These are phyloP conservation scores for Drosophila histrio DNA, from an alignment of 2,888 invertebrate species.

Conservation along the genomic window DNA sequence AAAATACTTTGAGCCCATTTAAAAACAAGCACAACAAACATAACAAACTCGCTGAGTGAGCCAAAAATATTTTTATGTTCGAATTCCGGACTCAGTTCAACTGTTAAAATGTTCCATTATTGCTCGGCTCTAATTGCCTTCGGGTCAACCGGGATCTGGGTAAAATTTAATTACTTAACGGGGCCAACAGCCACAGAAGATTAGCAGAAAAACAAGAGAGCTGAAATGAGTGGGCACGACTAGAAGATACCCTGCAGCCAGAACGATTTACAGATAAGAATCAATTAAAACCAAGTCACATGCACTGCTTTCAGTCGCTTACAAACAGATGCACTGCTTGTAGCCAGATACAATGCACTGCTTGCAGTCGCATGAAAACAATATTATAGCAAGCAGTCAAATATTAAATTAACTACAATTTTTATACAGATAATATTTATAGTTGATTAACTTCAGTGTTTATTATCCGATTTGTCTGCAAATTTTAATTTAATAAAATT, in stretches of 20 bases:
- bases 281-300: too few relatives aligned
- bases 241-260: background rate
- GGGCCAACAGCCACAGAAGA: slow-evolving; percentile 2
- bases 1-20: background rate
- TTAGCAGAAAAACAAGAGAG: slow-evolving; percentile 1
- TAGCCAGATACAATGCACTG: too few relatives aligned
- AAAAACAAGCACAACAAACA: background rate
- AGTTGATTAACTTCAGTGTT: too few relatives aligned
- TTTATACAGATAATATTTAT: too few relatives aligned
- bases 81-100: background rate
- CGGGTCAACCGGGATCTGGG: slow-evolving; percentile 12
- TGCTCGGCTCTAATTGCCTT: slow-evolving; percentile 14
- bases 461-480: too few relatives aligned
- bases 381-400: too few relatives aligned
- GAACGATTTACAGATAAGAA: too few relatives aligned
- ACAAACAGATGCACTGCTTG: too few relatives aligned
- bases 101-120: slow-evolving; percentile 2
- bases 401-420: too few relatives aligned
- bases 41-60: background rate
- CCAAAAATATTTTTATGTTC: background rate
- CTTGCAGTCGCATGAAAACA: too few relatives aligned
- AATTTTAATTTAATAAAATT: too few relatives aligned
- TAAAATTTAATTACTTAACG: slow-evolving; percentile 54
- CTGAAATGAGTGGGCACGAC: background rate
- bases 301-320: too few relatives aligned